Evolutionary conservation across 2,888 invertebrate species (phyloP).

Genomic region (Cremastinae sp.): DNA sequence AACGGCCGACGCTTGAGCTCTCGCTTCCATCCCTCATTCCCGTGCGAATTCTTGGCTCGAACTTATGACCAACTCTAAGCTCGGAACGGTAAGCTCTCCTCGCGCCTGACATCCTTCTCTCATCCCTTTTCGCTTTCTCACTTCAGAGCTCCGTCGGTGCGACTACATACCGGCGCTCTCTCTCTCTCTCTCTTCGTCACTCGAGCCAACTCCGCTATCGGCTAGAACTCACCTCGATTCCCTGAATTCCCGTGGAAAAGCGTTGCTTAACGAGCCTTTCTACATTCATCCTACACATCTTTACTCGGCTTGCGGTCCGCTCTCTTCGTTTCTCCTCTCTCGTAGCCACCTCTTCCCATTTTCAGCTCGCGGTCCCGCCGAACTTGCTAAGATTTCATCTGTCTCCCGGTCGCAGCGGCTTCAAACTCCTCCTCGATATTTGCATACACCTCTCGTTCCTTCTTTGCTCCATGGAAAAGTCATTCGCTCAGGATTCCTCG

Average conservation of each 20-base stretch:
- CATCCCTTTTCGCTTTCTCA: constrained; percentile 23
- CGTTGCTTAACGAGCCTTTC: constrained; percentile 71
- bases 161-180: no score
- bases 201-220: constrained; percentile 13
- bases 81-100: constrained; percentile 23
- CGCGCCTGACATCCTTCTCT: constrained; percentile 20
- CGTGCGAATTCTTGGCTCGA: constrained; percentile 76
- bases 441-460: constrained; percentile 51
- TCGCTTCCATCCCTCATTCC: constrained; percentile 78
- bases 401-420: constrained; percentile 45
- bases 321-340: constrained; percentile 45
- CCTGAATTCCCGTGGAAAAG: constrained; percentile 64
- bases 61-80: constrained; percentile 75
- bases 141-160: constrained; percentile 9
- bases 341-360: constrained; percentile 25
- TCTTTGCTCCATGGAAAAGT: constrained; percentile 35
- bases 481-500: constrained; percentile 45
- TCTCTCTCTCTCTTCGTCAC: constrained; percentile 39
- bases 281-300: constrained; percentile 51
- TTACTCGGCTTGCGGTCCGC: constrained; percentile 48
- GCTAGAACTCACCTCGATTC: constrained; percentile 64
- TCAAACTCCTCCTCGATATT: constrained; percentile 58
- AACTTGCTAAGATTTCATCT: constrained; percentile 48
- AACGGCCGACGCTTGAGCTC: constrained; percentile 69
- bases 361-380: constrained; percentile 24